Evolutionary conservation across 2,888 invertebrate species (phyloP).

Genomic region (Patella ulyssiponensis): DNA sequence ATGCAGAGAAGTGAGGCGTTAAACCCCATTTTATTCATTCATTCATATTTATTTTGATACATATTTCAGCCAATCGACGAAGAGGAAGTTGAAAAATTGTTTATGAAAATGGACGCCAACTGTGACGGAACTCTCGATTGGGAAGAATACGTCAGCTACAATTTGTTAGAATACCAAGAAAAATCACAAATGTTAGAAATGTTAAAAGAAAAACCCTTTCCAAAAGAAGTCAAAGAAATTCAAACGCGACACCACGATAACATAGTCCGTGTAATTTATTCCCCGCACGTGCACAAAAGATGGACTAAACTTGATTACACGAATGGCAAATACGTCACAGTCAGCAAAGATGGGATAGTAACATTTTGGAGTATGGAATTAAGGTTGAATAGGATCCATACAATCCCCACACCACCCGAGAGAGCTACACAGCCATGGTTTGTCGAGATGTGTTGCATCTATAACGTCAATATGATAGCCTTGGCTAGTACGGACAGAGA

Average conservation of each 20-base stretch:
- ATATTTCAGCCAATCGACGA: constrained; percentile 40
- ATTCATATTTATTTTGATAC: no score
- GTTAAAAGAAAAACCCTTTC: constrained; percentile 54
- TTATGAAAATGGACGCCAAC: constrained; percentile 74
- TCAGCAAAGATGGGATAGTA: constrained; percentile 82
- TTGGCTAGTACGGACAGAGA: constrained; percentile 85
- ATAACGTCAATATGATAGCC: constrained; percentile 84
- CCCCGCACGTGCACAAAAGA: constrained; percentile 46
- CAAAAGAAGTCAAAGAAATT: constrained; percentile 74
- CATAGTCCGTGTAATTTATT: constrained; percentile 73
- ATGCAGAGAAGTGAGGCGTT: no score
- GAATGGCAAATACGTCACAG: constrained; percentile 81
- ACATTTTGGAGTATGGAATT: constrained; percentile 85
- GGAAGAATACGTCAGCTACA: constrained; percentile 85
- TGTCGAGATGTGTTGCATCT: constrained; percentile 81
- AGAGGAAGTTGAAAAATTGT: constrained; percentile 61
- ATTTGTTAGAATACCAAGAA: constrained; percentile 79
- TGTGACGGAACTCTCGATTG: constrained; percentile 77
- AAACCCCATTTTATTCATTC: no score
- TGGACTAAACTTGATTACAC: constrained; percentile 72
- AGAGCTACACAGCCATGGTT: constrained; percentile 78
- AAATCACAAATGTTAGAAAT: constrained; percentile 60
- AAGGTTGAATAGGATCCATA: constrained; percentile 65
- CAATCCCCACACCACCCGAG: constrained; percentile 70
- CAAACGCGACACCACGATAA: constrained; percentile 80